phyloP scores from a whole-genome alignment of 2,888 invertebrate genomes.

The Apeira syringaria region DNA sequence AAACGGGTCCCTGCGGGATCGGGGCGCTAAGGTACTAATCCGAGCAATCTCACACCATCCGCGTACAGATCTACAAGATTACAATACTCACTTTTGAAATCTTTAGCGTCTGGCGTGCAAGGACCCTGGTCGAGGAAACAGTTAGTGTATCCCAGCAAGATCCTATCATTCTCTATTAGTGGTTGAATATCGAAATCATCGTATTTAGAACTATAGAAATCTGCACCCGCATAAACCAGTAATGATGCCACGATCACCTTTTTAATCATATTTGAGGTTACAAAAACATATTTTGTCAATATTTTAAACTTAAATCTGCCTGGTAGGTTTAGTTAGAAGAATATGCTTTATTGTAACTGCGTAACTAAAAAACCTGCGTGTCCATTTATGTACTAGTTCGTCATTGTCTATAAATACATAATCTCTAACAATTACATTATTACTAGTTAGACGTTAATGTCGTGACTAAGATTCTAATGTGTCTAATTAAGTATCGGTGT shows the following conservation, averaged over 20 bases:
- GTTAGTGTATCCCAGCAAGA: constrained; percentile 86
- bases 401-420: constrained; percentile 51
- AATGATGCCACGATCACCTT: constrained; percentile 28
- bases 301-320: background rate
- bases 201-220: constrained; percentile 86
- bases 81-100: constrained; percentile 86
- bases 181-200: constrained; percentile 89
- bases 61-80: too few relatives aligned
- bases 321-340: too few relatives aligned
- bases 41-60: too few relatives aligned
- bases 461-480: constrained; percentile 45
- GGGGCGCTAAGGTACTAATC: too few relatives aligned
- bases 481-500: constrained; percentile 29
- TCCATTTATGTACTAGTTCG: constrained; percentile 32
- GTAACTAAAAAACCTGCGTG: constrained; percentile 6
- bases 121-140: constrained; percentile 87
- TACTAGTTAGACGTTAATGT: constrained; percentile 13
- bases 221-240: constrained; percentile 43
- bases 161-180: constrained; percentile 86
- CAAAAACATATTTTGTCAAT: background rate
- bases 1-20: too few relatives aligned
- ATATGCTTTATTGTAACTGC: constrained; percentile 15
- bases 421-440: constrained; percentile 47
- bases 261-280: constrained; percentile 10
- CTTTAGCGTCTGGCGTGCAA: constrained; percentile 89